A percentile compares a stretch with the other conserved stretches of the same genome.
These are phyloP conservation scores for Cyphomyrmex costatus DNA, from an alignment of 1,140 invertebrate species.

Conservation along the genomic window DNA sequence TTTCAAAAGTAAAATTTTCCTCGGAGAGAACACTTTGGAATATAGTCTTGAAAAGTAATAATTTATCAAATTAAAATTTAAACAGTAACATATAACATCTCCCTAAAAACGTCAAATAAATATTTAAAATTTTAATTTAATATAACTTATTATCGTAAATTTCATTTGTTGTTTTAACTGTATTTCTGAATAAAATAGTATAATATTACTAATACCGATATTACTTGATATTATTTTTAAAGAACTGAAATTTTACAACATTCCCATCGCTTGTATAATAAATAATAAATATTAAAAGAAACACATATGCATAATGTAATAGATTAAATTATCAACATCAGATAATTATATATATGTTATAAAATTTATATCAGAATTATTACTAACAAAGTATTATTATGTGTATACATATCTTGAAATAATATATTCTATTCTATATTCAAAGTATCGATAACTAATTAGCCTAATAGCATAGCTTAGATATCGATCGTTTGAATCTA, in stretches of 20 bases:
- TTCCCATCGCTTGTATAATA: not conserved
- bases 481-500: not conserved
- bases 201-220: not conserved
- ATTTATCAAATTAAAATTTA: constrained; percentile 12
- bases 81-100: not conserved
- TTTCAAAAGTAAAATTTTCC: no score
- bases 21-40: no score
- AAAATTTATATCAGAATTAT: constrained; percentile 10
- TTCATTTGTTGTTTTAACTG: not conserved
- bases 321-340: constrained; percentile 14
- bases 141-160: not conserved
- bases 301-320: not conserved
- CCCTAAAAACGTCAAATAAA: not conserved
- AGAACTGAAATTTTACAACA: not conserved
- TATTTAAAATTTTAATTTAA: constrained; percentile 5
- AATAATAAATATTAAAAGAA: constrained; percentile 13
- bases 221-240: not conserved
- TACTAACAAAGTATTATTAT: constrained; percentile 6
- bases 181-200: not conserved
- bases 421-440: not conserved
- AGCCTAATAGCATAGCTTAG: not conserved
- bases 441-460: not conserved
- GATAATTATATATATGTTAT: constrained; percentile 6
- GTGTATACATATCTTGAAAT: not conserved
- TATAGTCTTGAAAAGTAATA: not conserved